phyloP scores from a whole-genome alignment of 2,113 vertebrate species.

The Pteronura brasiliensis region DNA sequence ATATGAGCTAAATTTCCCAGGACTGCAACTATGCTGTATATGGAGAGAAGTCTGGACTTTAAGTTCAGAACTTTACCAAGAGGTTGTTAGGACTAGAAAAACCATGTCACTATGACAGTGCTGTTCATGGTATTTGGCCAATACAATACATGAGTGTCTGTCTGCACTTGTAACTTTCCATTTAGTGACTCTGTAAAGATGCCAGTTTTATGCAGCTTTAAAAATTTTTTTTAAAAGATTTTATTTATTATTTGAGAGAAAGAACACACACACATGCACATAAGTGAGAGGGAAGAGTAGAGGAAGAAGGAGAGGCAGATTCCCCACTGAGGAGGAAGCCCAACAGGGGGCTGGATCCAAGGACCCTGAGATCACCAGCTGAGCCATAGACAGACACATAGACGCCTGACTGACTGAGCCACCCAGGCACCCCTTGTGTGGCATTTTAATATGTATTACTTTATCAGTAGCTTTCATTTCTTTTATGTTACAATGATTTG shows the following conservation, averaged over 20 bases:
- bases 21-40: not conserved
- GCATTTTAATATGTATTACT: not conserved
- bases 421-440: not conserved
- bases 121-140: not conserved
- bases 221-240: not conserved
- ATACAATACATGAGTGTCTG: not conserved
- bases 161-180: not conserved
- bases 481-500: not conserved
- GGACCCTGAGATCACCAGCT: not conserved
- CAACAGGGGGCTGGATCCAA: not conserved
- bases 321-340: not conserved
- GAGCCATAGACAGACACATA: not conserved
- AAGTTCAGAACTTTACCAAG: not conserved
- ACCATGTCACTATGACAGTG: not conserved
- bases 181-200: not conserved
- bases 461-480: not conserved
- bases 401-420: not conserved
- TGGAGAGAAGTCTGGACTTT: not conserved
- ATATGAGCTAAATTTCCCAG: not conserved
- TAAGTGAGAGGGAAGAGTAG: not conserved
- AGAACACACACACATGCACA: fast-evolving
- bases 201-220: not conserved
- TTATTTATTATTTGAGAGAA: not conserved
- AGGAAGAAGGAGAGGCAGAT: not conserved
- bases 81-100: not conserved